Conservation (phyloP, 53 echinoderm and acorn worm genomes). For the Apostichopus leukothele region DNA sequence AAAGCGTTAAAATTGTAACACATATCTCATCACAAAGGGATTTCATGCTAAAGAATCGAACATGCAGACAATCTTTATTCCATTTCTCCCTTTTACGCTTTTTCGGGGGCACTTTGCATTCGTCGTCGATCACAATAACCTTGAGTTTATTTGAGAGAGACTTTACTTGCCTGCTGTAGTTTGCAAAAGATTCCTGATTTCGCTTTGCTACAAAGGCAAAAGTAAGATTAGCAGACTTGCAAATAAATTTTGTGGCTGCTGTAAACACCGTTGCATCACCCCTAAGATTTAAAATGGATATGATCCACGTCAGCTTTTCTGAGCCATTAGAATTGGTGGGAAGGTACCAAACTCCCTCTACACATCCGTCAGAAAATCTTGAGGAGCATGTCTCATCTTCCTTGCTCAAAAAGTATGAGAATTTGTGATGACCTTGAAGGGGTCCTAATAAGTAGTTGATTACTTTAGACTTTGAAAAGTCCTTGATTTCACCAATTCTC, state of each 20-base stretch:
- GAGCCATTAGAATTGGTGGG: slow-evolving; percentile 9
- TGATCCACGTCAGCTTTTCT: slow-evolving; percentile 2
- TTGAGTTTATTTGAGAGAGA: background rate
- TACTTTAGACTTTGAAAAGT: slow-evolving; percentile 2
- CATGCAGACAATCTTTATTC: background rate
- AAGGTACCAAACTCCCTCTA: slow-evolving; percentile 4
- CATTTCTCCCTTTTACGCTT: background rate
- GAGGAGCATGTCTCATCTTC: background rate
- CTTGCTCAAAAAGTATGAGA: background rate
- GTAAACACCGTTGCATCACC: background rate
- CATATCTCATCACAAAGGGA: background rate
- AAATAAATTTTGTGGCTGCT: background rate
- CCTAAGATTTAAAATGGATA: background rate
- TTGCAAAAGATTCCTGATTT: background rate
- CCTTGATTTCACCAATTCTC: background rate
- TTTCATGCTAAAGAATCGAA: background rate
- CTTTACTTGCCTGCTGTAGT: background rate
- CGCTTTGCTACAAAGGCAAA: background rate
- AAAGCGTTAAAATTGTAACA: background rate
- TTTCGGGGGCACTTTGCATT: background rate
- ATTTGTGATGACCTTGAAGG: background rate
- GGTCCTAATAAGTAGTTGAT: background rate
- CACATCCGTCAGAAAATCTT: background rate
- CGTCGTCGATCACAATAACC: background rate
- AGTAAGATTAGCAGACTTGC: background rate